These are phyloP conservation scores for Drosophila ohnishii DNA, from an alignment of 1,140 invertebrate species.

Conservation along the genomic window DNA sequence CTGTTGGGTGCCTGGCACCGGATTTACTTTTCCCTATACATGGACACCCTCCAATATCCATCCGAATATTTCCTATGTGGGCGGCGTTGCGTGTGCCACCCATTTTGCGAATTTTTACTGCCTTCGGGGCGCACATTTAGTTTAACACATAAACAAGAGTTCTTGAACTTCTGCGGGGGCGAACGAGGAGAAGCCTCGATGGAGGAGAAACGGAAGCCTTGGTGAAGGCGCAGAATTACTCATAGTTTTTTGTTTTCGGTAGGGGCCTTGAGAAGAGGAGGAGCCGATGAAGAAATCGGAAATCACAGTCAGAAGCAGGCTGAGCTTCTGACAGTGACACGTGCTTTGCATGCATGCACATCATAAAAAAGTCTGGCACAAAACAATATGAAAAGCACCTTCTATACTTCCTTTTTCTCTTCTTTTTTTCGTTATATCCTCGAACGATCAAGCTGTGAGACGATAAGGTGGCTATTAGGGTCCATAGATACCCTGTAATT, in stretches of 20 bases:
- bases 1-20: constrained; percentile 50
- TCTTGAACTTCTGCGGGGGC: constrained; percentile 61
- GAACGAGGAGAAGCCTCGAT: not conserved
- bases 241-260: constrained; percentile 12
- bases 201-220: constrained; percentile 22
- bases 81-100: constrained; percentile 69
- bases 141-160: constrained; percentile 72
- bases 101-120: constrained; percentile 54
- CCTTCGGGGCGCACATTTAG: constrained; percentile 46
- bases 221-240: constrained; percentile 33
- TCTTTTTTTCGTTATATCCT: not conserved
- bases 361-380: constrained; percentile 71
- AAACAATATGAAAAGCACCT: constrained; percentile 57
- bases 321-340: constrained; percentile 73
- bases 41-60: constrained; percentile 33
- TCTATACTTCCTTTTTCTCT: constrained; percentile 1
- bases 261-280: constrained; percentile 31
- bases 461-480: not conserved
- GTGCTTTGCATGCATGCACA: constrained; percentile 82
- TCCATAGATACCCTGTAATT: not conserved
- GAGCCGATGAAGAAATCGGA: constrained; percentile 26
- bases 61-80: constrained; percentile 26
- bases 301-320: constrained; percentile 41
- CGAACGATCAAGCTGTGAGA: constrained; percentile 30
- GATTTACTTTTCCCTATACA: constrained; percentile 19